Evolutionary conservation across 1,140 invertebrate genomes (phyloP).

Genomic region (Drosophila yakuba): DNA sequence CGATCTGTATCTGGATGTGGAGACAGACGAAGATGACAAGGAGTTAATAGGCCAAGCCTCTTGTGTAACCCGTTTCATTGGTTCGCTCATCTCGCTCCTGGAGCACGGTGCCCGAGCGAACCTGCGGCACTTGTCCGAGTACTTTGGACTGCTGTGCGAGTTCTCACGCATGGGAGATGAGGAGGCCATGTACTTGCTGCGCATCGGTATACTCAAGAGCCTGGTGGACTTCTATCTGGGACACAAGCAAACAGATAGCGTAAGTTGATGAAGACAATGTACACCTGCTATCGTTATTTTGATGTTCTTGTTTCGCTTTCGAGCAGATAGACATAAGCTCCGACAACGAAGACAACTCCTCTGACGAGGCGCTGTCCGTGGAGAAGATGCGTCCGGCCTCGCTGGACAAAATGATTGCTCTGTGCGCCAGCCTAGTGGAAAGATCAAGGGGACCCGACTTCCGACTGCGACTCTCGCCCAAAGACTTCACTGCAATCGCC

Average conservation of each 20-base stretch:
- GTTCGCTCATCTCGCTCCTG: conserved; percentile 94
- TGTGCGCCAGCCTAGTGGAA: conserved; percentile 94
- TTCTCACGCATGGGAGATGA: conserved; percentile 98
- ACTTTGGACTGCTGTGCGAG: conserved; percentile 95
- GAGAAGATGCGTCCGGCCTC: conserved; percentile 94
- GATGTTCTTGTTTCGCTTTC: background rate
- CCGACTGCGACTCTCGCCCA: conserved; percentile 90
- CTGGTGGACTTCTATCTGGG: conserved; percentile 97
- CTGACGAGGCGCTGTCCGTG: conserved; percentile 85
- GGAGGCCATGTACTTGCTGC: conserved; percentile 94
- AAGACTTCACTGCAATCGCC: conserved; percentile 92
- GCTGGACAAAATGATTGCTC: conserved; percentile 97
- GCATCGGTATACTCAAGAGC: conserved; percentile 93
- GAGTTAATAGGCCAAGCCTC: conserved; percentile 92
- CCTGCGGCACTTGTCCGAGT: conserved; percentile 95
- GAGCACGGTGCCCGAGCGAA: conserved; percentile 95
- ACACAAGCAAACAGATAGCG: conserved; percentile 86
- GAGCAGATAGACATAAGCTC: conserved; percentile 87
- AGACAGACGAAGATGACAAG: conserved; percentile 88
- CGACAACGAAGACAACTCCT: conserved; percentile 91
- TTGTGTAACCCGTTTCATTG: conserved; percentile 96
- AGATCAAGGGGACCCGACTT: conserved; percentile 92
- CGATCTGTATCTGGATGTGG: conserved; percentile 90
- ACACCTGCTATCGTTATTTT: background rate
- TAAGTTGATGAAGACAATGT: conserved; percentile 46